These are phyloP conservation scores for Fukomys damarensis DNA, from an alignment of 2,113 vertebrate genomes.

Conservation along the genomic window DNA sequence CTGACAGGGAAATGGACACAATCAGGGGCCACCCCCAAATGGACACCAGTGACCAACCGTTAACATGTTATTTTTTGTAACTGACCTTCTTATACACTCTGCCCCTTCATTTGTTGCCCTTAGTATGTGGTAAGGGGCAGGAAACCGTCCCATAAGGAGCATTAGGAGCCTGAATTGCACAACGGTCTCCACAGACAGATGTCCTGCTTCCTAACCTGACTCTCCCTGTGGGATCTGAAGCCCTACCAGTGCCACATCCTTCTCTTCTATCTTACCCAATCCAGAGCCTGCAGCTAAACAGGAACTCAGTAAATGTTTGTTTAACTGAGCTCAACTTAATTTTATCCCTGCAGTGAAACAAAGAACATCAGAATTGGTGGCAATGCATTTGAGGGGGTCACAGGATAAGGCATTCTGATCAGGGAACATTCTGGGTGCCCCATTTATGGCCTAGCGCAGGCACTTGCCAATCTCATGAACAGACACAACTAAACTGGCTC, in stretches of 20 bases:
- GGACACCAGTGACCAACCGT: neutral
- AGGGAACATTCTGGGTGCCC: too few relatives aligned
- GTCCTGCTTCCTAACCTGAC: neutral
- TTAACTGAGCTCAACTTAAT: neutral
- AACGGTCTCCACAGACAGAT: neutral
- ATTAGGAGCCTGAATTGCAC: neutral
- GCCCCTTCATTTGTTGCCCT: neutral
- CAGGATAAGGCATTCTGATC: neutral
- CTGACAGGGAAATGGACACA: neutral
- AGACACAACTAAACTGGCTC: neutral
- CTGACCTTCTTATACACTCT: neutral
- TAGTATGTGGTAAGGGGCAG: neutral
- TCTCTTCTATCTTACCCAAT: neutral
- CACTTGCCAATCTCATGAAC: neutral
- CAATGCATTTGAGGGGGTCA: neutral
- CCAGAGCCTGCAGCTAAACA: neutral
- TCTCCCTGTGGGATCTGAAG: neutral
- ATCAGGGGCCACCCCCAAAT: neutral
- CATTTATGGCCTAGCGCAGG: fast-evolving
- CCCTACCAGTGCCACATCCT: neutral
- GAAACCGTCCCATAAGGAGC: too few relatives aligned
- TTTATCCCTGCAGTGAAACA: neutral
- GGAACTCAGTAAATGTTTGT: neutral
- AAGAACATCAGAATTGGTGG: neutral
- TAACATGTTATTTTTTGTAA: neutral